phyloP scores from a whole-genome alignment of 2,113 vertebrate genomes.

The Corythornis madagascariensis region DNA sequence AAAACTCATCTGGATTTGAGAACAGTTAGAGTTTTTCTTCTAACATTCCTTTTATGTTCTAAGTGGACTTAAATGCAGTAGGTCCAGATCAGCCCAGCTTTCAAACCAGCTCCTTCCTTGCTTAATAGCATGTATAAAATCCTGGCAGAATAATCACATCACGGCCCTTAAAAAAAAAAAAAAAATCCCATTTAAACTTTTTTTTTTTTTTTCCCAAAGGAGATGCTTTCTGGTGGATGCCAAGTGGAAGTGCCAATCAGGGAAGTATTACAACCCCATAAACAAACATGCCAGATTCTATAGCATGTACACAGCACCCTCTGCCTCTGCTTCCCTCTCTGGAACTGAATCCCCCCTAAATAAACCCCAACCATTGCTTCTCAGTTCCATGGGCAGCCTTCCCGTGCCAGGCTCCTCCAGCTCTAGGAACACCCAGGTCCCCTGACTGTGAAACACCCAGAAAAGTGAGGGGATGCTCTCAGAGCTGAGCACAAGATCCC shows the following conservation, averaged over 20 bases:
- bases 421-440: not conserved
- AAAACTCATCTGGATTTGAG: slow-evolving; percentile 40
- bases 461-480: not conserved
- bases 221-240: not conserved
- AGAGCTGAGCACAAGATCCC: not conserved
- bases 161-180: not conserved
- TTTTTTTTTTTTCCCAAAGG: not conserved
- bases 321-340: not conserved
- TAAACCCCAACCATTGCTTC: not conserved
- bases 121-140: not conserved
- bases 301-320: not conserved
- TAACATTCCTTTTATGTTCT: not conserved
- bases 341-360: not conserved
- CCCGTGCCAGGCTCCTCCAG: not conserved
- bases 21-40: not conserved
- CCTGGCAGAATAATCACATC: not conserved
- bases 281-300: not conserved
- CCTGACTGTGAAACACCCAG: not conserved
- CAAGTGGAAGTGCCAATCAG: not conserved
- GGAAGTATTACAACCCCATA: not conserved
- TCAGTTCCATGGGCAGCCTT: not conserved
- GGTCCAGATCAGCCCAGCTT: not conserved
- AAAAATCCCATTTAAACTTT: not conserved
- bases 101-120: not conserved
- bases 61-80: not conserved